Conservation (phyloP, 2,797 vertebrate genomes). For the Rhabdomys pumilio region DNA sequence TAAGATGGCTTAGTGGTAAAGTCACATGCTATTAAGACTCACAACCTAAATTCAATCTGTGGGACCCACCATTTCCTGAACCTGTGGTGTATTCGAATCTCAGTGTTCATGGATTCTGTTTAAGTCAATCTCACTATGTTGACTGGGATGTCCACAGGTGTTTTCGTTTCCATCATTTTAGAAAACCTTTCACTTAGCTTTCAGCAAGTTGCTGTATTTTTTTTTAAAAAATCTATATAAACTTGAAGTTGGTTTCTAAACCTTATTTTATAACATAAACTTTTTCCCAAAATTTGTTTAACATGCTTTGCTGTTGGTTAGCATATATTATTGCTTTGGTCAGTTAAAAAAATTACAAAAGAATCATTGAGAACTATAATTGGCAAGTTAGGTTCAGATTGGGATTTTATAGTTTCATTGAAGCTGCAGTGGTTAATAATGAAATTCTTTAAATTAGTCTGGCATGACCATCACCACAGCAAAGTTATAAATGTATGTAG, state of each 20-base stretch:
- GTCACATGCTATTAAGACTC: not conserved
- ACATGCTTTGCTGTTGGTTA: constrained; percentile 26
- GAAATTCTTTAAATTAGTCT: constrained; percentile 42
- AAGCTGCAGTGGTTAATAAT: constrained; percentile 13
- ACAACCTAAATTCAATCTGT: not conserved
- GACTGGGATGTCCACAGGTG: not conserved
- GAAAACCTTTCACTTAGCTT: constrained; percentile 15
- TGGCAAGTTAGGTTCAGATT: constrained; percentile 29
- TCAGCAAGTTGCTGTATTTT: not conserved
- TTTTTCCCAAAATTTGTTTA: constrained; percentile 15
- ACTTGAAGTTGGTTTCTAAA: not conserved
- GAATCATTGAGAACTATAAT: constrained; percentile 19
- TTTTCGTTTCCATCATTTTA: not conserved
- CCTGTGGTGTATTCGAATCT: not conserved
- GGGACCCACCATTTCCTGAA: not conserved
- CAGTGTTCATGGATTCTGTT: not conserved
- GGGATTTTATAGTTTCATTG: constrained; percentile 39
- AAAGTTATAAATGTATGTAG: not conserved
- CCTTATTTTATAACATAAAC: not conserved
- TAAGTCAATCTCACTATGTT: not conserved
- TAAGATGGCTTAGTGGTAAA: not conserved
- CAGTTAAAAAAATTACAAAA: constrained; percentile 14
- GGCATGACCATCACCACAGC: not conserved
- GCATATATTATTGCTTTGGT: not conserved
- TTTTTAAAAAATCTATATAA: not conserved